Conservation (phyloP, 2,797 vertebrate genomes). For the Remorina albescens region DNA sequence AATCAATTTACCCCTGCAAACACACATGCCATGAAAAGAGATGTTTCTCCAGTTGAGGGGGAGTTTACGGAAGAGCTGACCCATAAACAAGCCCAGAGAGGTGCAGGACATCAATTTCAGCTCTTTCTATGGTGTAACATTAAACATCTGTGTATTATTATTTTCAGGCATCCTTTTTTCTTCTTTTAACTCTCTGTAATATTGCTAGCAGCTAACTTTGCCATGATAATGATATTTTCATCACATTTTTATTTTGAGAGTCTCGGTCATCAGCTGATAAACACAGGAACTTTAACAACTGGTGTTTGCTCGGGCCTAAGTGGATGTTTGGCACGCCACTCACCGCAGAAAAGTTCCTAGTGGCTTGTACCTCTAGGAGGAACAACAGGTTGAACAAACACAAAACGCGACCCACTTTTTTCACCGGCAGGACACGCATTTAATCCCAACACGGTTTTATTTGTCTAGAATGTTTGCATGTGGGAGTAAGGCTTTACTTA, state of each 20-base stretch:
- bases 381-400: conserved; percentile 73
- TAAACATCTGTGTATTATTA: neutral
- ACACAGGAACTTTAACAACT: conserved; percentile 10
- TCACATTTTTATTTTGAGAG: neutral
- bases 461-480: conserved; percentile 55
- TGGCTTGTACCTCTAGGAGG: conserved; percentile 44
- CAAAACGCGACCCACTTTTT: conserved; percentile 34
- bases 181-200: neutral
- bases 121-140: neutral
- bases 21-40: conserved; percentile 1
- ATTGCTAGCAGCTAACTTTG: neutral
- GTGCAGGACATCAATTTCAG: neutral
- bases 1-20: conserved; percentile 32
- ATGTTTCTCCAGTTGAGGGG: neutral
- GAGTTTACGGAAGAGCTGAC: neutral
- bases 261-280: neutral
- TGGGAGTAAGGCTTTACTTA: conserved; percentile 46
- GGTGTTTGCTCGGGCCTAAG: conserved; percentile 19
- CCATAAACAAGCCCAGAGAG: neutral
- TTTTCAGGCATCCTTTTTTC: neutral
- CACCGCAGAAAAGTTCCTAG: conserved; percentile 47
- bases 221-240: neutral
- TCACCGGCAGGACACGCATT: conserved; percentile 21
- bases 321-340: conserved; percentile 9
- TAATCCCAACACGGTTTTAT: conserved; percentile 48